Conservation (phyloP, 2,113 vertebrate species). For the Hirundichthys speculiger region DNA sequence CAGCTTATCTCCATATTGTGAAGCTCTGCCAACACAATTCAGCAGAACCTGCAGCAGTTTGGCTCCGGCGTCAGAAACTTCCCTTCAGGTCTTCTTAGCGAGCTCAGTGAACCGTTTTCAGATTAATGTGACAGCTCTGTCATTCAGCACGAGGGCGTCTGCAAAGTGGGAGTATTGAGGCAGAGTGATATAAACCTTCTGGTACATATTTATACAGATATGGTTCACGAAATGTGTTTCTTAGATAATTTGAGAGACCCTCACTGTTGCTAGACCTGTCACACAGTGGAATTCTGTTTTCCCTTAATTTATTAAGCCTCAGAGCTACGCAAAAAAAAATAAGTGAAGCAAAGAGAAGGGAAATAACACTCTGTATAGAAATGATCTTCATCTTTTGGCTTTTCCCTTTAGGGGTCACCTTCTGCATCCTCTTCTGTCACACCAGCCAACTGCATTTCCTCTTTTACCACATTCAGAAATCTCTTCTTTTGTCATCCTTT, state of each 20-base stretch:
- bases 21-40: conserved; percentile 8
- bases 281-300: too few species aligned
- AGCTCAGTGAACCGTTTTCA: not conserved
- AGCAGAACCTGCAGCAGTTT: conserved; percentile 2
- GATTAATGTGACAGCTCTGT: conserved; percentile 6
- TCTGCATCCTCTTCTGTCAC: too few species aligned
- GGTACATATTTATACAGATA: not conserved
- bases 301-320: too few species aligned
- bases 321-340: not conserved
- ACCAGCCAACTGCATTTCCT: too few species aligned
- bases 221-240: too few species aligned
- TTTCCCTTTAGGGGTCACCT: too few species aligned
- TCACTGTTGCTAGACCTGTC: too few species aligned
- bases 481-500: too few species aligned
- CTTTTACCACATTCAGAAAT: too few species aligned
- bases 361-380: not conserved
- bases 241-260: too few species aligned
- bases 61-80: not conserved
- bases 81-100: not conserved
- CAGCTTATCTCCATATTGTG: not conserved
- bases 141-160: not conserved
- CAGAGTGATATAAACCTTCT: not conserved
- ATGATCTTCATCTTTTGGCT: not conserved
- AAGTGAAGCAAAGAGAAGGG: not conserved
- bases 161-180: not conserved